These are phyloP conservation scores for Epirrita christyi DNA, from an alignment of 2,888 invertebrate species.

Conservation along the genomic window DNA sequence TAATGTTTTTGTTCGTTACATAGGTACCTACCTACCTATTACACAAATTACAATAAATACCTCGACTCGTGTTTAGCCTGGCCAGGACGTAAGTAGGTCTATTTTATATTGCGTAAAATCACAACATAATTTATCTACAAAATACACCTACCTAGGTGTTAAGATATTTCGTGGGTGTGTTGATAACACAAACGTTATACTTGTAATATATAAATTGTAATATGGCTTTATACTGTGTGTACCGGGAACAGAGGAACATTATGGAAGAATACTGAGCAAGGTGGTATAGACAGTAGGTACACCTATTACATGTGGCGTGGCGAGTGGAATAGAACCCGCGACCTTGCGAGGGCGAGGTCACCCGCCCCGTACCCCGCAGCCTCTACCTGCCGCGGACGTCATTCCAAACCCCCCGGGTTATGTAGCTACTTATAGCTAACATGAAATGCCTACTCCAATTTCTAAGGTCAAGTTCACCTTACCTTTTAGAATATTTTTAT, in stretches of 20 bases:
- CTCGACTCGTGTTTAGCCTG: too few relatives aligned
- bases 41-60: too few relatives aligned
- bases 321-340: slow-evolving; percentile 72
- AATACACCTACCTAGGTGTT: too few relatives aligned
- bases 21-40: too few relatives aligned
- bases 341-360: slow-evolving; percentile 80
- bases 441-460: slow-evolving; percentile 39
- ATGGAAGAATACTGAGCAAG: slow-evolving; percentile 65
- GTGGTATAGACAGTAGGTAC: slow-evolving; percentile 44
- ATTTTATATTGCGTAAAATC: too few relatives aligned
- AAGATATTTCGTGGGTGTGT: background rate
- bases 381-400: slow-evolving; percentile 71
- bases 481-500: slow-evolving; percentile 24
- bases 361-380: slow-evolving; percentile 47
- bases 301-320: slow-evolving; percentile 56
- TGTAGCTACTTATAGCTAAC: slow-evolving; percentile 36
- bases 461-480: slow-evolving; percentile 34
- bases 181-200: slow-evolving; percentile 16
- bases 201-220: too few relatives aligned
- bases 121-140: too few relatives aligned
- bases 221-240: slow-evolving; percentile 32
- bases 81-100: too few relatives aligned
- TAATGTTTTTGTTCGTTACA: too few relatives aligned
- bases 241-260: slow-evolving; percentile 51
- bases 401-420: slow-evolving; percentile 50